Conservation (phyloP, 1,140 invertebrate species). For the Macrobrachium nipponense region DNA sequence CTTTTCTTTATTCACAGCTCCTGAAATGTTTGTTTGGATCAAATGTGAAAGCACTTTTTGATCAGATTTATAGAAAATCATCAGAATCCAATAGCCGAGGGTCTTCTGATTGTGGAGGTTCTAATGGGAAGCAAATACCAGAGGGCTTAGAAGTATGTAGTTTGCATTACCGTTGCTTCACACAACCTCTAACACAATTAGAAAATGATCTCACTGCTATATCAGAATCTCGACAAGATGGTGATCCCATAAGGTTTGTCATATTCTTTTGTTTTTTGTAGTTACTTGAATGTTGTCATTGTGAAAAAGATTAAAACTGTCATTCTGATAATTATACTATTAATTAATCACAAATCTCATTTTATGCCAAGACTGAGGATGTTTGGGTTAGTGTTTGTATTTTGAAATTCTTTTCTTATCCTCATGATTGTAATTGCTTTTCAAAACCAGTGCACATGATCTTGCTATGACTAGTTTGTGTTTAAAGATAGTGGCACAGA, state of each 20-base stretch:
- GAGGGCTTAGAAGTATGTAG: constrained; percentile 12
- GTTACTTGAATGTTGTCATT: constrained; percentile 5
- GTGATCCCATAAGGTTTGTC: constrained; percentile 34
- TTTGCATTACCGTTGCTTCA: constrained; percentile 48
- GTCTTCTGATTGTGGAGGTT: not conserved
- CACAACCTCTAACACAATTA: constrained; percentile 31
- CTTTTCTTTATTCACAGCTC: constrained; percentile 71
- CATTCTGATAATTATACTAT: no score
- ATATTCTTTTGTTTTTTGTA: not conserved
- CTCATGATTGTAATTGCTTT: not conserved
- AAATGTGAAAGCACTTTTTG: constrained; percentile 80
- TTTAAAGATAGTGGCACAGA: no score
- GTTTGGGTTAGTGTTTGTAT: constrained; percentile 18
- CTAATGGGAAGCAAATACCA: not conserved
- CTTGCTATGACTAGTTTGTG: no score
- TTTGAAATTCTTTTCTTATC: constrained; percentile 18
- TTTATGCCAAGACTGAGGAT: constrained; percentile 12
- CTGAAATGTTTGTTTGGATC: constrained; percentile 86
- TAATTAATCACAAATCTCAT: no score
- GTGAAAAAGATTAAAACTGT: not conserved
- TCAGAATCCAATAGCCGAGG: not conserved
- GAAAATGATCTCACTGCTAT: constrained; percentile 37
- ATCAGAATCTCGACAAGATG: constrained; percentile 28
- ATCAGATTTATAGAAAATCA: constrained; percentile 64
- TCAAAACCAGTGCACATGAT: not conserved